Conservation (phyloP, 2,113 vertebrate genomes). For the Danionella cerebrum region DNA sequence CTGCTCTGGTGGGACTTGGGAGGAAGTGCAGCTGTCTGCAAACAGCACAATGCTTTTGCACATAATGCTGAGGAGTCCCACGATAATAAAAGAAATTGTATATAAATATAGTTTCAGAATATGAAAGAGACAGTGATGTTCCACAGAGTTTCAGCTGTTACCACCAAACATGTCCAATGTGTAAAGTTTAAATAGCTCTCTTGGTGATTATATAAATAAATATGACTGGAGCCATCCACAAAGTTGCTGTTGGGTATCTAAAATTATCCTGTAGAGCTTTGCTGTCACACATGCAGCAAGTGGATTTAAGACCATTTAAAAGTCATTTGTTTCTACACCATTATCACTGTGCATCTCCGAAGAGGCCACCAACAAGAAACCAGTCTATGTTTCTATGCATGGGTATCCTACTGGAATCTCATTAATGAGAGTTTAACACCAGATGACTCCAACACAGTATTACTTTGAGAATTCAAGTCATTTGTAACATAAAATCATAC, state of each 20-base stretch:
- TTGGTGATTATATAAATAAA: slow-evolving; percentile 7
- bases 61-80: neutral
- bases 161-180: neutral
- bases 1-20: neutral
- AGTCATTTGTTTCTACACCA: neutral
- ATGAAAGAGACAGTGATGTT: neutral
- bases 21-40: slow-evolving; percentile 6
- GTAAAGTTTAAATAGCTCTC: neutral
- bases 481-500: neutral
- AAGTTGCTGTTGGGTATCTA: neutral
- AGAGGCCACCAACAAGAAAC: slow-evolving; percentile 15
- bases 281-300: neutral
- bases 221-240: neutral
- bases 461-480: neutral
- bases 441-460: neutral
- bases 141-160: neutral
- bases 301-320: neutral
- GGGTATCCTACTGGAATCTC: neutral
- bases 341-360: slow-evolving; percentile 15
- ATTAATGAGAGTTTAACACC: neutral
- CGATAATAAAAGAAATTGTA: too few species aligned
- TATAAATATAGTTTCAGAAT: too few species aligned
- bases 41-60: neutral
- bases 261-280: neutral
- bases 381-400: slow-evolving; percentile 20